Conservation (phyloP, 2,888 invertebrate species). For the Priocnemis perturbator region DNA sequence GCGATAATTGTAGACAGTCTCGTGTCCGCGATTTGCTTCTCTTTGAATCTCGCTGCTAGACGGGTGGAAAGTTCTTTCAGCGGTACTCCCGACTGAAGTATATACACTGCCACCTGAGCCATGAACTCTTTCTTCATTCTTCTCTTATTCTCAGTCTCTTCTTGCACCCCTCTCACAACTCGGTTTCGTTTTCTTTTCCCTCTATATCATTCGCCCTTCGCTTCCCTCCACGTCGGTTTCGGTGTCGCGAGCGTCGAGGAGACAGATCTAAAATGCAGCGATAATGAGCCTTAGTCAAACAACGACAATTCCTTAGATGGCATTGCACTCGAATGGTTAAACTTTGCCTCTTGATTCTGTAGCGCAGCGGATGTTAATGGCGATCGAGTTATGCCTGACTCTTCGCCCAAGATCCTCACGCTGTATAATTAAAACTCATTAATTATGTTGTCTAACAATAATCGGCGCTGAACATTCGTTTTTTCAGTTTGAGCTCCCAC, state of each 20-base stretch:
- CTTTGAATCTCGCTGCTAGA: slow-evolving; percentile 9
- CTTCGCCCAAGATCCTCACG: not conserved
- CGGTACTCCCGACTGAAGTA: slow-evolving; percentile 4
- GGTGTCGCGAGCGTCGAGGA: slow-evolving; percentile 21
- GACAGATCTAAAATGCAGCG: slow-evolving; percentile 66
- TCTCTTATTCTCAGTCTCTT: not conserved
- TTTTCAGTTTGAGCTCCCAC: too few relatives aligned
- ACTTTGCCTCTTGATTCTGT: not conserved
- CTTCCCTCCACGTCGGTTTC: slow-evolving; percentile 4
- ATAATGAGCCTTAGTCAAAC: slow-evolving; percentile 68
- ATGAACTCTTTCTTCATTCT: slow-evolving; percentile 6
- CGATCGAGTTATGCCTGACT: not conserved
- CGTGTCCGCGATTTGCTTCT: not conserved
- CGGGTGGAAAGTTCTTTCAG: not conserved
- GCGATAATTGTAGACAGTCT: too few relatives aligned
- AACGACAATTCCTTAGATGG: slow-evolving; percentile 25
- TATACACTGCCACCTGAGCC: slow-evolving; percentile 2
- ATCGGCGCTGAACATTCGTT: too few relatives aligned
- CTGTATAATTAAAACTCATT: not conserved
- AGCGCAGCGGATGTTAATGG: too few relatives aligned
- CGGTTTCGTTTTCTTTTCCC: not conserved
- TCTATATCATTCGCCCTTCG: not conserved
- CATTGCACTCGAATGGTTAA: not conserved
- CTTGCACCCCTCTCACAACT: not conserved
- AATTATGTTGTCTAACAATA: too few relatives aligned